These are phyloP conservation scores for Ceramica pisi DNA, from an alignment of 2,888 invertebrate genomes.

Conservation along the genomic window DNA sequence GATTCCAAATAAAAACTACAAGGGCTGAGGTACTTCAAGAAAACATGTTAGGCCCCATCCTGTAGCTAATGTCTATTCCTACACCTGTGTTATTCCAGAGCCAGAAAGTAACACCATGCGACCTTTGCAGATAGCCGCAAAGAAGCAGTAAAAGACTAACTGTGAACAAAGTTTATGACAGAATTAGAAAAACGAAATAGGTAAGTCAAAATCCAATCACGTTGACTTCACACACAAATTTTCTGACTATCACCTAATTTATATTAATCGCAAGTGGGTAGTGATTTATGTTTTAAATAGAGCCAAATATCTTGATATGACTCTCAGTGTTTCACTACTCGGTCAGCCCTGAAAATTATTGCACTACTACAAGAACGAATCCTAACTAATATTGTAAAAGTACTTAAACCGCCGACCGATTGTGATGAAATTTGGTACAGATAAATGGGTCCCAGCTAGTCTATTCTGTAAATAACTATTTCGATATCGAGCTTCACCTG, in stretches of 20 bases:
- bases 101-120: too few relatives aligned
- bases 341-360: neutral
- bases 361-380: too few relatives aligned
- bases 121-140: neutral
- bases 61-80: neutral
- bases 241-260: neutral
- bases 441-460: too few relatives aligned
- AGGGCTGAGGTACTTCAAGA: neutral
- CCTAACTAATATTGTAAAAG: too few relatives aligned
- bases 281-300: too few relatives aligned
- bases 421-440: too few relatives aligned
- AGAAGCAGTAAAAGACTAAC: neutral
- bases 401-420: too few relatives aligned
- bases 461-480: too few relatives aligned
- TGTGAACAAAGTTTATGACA: neutral
- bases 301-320: too few relatives aligned
- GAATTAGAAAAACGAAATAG: neutral
- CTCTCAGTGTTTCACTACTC: too few relatives aligned
- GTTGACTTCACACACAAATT: neutral
- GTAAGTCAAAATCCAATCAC: neutral
- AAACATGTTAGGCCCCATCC: neutral
- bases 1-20: neutral
- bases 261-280: too few relatives aligned
- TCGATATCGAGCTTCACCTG: too few relatives aligned
- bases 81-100: neutral